phyloP scores from a whole-genome alignment of 2,888 invertebrate genomes.

The Coleophora deauratella region DNA sequence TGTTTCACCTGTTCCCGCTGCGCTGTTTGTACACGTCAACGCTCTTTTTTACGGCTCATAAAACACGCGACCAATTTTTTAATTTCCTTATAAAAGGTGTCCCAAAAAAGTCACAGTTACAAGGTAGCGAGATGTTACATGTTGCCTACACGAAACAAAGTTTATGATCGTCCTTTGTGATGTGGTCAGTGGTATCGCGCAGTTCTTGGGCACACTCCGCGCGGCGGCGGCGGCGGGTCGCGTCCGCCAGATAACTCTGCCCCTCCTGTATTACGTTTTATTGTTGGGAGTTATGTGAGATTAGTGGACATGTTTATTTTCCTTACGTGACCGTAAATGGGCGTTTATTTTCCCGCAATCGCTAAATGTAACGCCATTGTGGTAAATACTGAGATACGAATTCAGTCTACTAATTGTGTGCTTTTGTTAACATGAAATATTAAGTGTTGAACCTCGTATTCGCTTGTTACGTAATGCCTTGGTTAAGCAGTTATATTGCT shows the following conservation, averaged over 20 bases:
- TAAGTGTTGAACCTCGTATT: too few relatives aligned
- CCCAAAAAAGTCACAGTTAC: too few relatives aligned
- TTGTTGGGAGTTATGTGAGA: conserved; percentile 58
- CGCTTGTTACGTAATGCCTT: too few relatives aligned
- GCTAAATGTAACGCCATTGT: conserved; percentile 7
- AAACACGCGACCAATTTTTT: conserved; percentile 19
- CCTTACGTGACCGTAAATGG: conserved; percentile 52
- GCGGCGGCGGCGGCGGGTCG: conserved; percentile 42
- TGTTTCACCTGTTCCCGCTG: conserved; percentile 9
- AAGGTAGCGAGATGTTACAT: conserved; percentile 38
- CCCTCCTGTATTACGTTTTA: conserved; percentile 44
- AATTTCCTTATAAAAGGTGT: conserved; percentile 16
- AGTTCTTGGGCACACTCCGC: conserved; percentile 38
- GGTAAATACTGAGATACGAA: neutral
- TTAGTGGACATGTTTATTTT: conserved; percentile 58
- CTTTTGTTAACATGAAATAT: too few relatives aligned
- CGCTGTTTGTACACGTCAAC: conserved; percentile 11
- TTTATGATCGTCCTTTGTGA: conserved; percentile 56
- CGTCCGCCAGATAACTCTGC: conserved; percentile 46
- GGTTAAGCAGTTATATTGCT: too few relatives aligned
- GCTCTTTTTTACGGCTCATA: conserved; percentile 20
- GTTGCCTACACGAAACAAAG: conserved; percentile 52
- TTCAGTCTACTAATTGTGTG: neutral
- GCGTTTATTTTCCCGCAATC: conserved; percentile 32
- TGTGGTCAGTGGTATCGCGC: conserved; percentile 55